Conservation (phyloP, 2,113 vertebrate genomes). For the Amphiprion ocellaris region DNA sequence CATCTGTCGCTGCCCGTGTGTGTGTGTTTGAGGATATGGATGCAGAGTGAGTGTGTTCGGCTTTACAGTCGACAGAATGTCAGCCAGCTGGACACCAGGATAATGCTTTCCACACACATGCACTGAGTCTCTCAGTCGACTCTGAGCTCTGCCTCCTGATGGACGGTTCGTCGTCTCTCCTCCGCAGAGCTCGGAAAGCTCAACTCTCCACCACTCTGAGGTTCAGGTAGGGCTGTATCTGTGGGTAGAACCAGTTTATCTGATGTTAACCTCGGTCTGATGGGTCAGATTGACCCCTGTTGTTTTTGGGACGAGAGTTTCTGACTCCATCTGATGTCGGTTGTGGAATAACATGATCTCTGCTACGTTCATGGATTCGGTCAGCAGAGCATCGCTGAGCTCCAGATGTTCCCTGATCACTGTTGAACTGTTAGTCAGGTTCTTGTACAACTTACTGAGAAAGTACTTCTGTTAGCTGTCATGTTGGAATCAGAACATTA, state of each 20-base stretch:
- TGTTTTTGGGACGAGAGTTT: background rate
- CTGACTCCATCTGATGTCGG: too few relatives aligned
- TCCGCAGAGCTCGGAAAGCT: conserved; percentile 68
- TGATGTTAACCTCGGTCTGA: background rate
- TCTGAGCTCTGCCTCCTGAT: conserved; percentile 42
- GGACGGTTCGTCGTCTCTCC: conserved; percentile 79
- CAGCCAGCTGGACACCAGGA: conserved; percentile 52
- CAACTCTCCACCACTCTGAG: conserved; percentile 73
- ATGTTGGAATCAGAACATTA: too few relatives aligned
- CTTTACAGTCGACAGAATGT: conserved; percentile 37
- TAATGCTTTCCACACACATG: conserved; percentile 34
- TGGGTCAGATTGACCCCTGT: background rate
- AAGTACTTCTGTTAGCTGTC: too few relatives aligned
- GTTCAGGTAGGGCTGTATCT: conserved; percentile 69
- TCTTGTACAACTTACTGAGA: too few relatives aligned
- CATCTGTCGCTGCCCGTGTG: background rate
- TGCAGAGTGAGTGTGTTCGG: conserved; percentile 21
- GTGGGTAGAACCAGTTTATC: background rate
- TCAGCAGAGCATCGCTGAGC: too few relatives aligned
- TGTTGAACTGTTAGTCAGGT: too few relatives aligned
- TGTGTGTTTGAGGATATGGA: conserved; percentile 21
- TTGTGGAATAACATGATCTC: too few relatives aligned
- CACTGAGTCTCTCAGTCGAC: conserved; percentile 30
- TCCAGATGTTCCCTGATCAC: too few relatives aligned
- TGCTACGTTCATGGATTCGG: too few relatives aligned